Conservation (phyloP, 2,797 vertebrate genomes). For the Pangasius larnaudii region DNA sequence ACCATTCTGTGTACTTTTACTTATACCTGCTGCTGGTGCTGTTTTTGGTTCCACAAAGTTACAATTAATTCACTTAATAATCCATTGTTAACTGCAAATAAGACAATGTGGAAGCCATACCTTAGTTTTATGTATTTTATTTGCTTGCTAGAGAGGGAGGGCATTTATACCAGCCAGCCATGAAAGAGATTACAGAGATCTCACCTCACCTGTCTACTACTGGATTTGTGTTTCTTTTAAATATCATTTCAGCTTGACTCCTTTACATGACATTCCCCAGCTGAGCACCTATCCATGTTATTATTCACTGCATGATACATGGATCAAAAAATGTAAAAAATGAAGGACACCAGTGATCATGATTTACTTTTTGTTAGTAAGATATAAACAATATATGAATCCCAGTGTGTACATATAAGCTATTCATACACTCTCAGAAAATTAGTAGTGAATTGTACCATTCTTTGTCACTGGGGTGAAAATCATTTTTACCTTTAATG, state of each 20-base stretch:
- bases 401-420: no score
- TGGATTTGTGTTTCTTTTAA: background rate
- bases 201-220: background rate
- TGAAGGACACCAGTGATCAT: no score
- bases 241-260: background rate
- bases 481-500: background rate
- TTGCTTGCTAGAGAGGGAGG: no score
- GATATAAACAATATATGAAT: background rate
- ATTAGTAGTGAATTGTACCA: background rate
- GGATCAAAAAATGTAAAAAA: background rate
- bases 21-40: background rate
- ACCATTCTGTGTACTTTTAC: background rate
- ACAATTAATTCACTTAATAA: no score
- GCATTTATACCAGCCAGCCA: background rate
- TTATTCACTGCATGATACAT: background rate
- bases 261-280: background rate
- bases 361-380: background rate
- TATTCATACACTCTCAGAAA: background rate
- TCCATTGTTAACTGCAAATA: no score
- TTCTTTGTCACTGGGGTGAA: background rate
- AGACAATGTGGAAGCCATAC: background rate
- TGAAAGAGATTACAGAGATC: background rate
- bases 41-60: background rate
- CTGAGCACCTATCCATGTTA: background rate
- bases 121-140: background rate